Evolutionary conservation across 2,797 vertebrate species (phyloP), one percentile per base, ranked within the genome.

Genomic region (Pseudochromis fuscus): DNA sequence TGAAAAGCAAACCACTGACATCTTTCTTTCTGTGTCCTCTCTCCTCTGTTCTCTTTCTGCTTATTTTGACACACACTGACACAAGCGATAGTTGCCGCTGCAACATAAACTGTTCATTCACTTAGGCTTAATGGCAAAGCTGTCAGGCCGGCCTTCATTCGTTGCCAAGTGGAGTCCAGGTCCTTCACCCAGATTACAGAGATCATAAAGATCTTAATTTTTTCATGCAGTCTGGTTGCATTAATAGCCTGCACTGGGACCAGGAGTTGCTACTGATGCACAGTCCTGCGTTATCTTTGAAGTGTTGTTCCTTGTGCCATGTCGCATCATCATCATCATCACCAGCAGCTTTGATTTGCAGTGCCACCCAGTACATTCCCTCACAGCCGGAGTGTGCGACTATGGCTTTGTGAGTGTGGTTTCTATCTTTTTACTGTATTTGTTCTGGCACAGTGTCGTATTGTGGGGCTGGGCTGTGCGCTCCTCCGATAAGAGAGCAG

Each of bases 401-500:
- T 68, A 55, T 48, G 12, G 33, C 23, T 61, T 25, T 65, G 64
- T 64, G 61, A 58, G 68, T 69, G 79, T 75, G 82, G 71, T 84
- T 86, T 84, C 76, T 75, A 79, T 87, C 84, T 84, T 62, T n/a
- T 75, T 76, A 85, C 87, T 78, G 89, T 92, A 92, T 93, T 93
- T 92, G 88, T 82, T 92, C 87, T 93, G 90, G 90, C 89, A 88
- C 67, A 31, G 74, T 40, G 69, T 71, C 86, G 75, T 83, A 86
- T 92, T 88, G 87, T 85, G 83, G 83, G 78, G 67, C 82, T 66
- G 53, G 84, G 86, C 87, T 89, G 90, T 86, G 77, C 86, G 62
- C 87, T 88, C 82, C 82, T 83, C 85, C 83, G 91, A 94, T 92
- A 92, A 92, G 92, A 89, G 86, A 84, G 85, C 86, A 90, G 87